These are phyloP conservation scores for Prochilodus magdalenae DNA, from an alignment of 2,113 vertebrate species.

Conservation along the genomic window DNA sequence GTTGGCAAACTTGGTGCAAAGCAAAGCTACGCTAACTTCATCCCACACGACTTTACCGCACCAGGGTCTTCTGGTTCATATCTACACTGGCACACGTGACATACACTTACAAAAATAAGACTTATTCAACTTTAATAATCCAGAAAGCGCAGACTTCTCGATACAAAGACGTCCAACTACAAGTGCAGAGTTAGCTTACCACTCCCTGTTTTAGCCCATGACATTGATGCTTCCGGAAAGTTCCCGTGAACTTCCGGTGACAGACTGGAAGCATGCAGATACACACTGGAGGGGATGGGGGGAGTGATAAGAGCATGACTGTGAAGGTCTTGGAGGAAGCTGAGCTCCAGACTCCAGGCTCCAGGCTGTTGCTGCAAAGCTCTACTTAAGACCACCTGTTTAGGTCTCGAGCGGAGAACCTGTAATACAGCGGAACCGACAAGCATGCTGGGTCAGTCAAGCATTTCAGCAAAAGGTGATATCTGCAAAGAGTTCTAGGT, in stretches of 20 bases:
- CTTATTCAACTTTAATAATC: background rate
- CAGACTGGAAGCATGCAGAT: conserved; percentile 20
- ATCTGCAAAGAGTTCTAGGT: no score
- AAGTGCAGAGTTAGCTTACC: background rate
- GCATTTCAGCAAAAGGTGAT: no score
- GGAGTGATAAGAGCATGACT: background rate
- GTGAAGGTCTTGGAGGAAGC: conserved; percentile 4
- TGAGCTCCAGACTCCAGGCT: background rate
- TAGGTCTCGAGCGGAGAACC: conserved; percentile 1
- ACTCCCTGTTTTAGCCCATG: background rate
- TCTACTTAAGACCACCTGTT: background rate
- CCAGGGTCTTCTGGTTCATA: no score
- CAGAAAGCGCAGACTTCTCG: background rate
- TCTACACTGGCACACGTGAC: no score
- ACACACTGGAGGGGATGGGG: conserved; percentile 3
- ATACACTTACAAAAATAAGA: conserved; percentile 21
- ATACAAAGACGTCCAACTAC: background rate
- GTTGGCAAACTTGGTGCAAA: background rate
- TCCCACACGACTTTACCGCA: background rate
- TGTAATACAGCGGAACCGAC: background rate
- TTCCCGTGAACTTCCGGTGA: background rate
- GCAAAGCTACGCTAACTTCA: background rate
- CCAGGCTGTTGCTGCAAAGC: background rate
- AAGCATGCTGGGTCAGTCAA: no score
- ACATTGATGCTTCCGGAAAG: background rate